phyloP scores from a whole-genome alignment of 1,140 invertebrate species.

The Eriocheir sinensis region DNA sequence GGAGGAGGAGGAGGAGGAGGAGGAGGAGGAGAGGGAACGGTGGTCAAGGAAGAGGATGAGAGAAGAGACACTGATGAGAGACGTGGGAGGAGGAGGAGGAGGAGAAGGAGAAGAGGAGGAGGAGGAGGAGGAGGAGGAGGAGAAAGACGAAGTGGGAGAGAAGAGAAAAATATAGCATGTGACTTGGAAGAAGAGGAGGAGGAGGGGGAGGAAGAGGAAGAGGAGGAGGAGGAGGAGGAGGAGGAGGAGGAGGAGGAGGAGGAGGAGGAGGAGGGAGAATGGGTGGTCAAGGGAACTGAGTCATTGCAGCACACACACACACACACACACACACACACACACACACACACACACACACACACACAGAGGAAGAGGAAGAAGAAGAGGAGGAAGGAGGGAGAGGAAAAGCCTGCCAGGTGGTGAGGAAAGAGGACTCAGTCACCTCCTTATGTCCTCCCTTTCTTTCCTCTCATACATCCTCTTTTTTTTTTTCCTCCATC shows the following conservation, averaged over 20 bases:
- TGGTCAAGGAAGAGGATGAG: too few relatives aligned
- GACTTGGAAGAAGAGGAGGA: neutral
- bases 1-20: neutral
- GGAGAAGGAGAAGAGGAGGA: too few relatives aligned
- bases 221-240: neutral
- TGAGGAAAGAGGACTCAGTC: neutral
- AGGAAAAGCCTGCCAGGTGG: neutral
- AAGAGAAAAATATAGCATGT: too few relatives aligned
- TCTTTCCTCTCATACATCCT: neutral
- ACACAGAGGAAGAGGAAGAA: neutral
- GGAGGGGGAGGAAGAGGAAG: neutral
- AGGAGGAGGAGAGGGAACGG: too few relatives aligned
- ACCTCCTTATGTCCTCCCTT: neutral
- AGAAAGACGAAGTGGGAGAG: too few relatives aligned
- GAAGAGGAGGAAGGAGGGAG: neutral
- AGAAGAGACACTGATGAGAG: too few relatives aligned
- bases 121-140: too few relatives aligned
- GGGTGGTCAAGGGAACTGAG: neutral
- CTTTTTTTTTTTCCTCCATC: neutral
- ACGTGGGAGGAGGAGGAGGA: too few relatives aligned
- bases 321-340: conserved; percentile 22
- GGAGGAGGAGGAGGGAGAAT: neutral
- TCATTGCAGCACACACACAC: too few relatives aligned
- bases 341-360: too few relatives aligned
- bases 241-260: neutral